A percentile compares a stretch with the other conserved stretches of the same genome.
These are phyloP conservation scores for Ormyrus thymus DNA, from an alignment of 2,888 invertebrate species.

Conservation along the genomic window DNA sequence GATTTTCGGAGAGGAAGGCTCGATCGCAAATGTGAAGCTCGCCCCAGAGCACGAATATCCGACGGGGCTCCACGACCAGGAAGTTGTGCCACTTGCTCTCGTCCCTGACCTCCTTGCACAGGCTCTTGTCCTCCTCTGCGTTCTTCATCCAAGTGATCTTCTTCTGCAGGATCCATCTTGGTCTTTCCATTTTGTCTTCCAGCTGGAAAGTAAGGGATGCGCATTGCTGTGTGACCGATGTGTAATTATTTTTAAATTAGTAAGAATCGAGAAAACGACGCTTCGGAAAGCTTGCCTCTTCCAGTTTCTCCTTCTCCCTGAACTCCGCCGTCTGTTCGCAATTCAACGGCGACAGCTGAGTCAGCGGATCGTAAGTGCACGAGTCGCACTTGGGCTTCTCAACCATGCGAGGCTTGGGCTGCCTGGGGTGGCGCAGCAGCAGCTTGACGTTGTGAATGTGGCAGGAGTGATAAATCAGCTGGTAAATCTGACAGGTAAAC, in stretches of 20 bases:
- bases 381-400: constrained; percentile 59
- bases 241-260: background rate
- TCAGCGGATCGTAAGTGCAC: constrained; percentile 60
- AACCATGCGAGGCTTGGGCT: constrained; percentile 48
- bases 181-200: constrained; percentile 59
- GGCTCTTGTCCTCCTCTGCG: background rate
- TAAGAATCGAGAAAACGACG: too few species aligned
- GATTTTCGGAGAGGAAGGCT: constrained; percentile 76
- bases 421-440: constrained; percentile 56
- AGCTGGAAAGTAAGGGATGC: constrained; percentile 1
- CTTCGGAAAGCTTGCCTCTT: constrained; percentile 39
- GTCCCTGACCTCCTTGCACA: background rate
- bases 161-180: constrained; percentile 62
- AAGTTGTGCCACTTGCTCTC: constrained; percentile 79
- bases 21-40: constrained; percentile 79
- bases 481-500: constrained; percentile 64
- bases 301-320: background rate
- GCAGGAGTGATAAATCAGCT: constrained; percentile 64
- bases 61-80: constrained; percentile 82
- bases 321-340: constrained; percentile 4
- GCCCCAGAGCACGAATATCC: constrained; percentile 83
- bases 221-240: constrained; percentile 25
- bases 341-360: constrained; percentile 16
- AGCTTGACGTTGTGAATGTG: constrained; percentile 66
- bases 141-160: constrained; percentile 63